Evolutionary conservation across 2,888 invertebrate species (phyloP), one percentile per base, ranked within the genome.

Genomic region (Tipula vernalis): DNA sequence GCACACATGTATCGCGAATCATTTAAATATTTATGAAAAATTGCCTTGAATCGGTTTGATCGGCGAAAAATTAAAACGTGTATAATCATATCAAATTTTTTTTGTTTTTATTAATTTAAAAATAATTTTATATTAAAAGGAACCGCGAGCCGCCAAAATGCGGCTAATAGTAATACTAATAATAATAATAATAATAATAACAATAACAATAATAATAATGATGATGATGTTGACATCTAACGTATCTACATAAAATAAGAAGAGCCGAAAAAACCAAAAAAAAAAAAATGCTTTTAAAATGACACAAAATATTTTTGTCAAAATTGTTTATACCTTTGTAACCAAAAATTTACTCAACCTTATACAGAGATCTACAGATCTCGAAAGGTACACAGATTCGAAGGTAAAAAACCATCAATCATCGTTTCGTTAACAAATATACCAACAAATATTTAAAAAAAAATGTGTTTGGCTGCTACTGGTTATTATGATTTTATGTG

Each of bases 161-260:
- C 71, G 71, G 71, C 71, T 71, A 71, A 28, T 71, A 71, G 71
- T 71, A 71, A 71, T 71, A 28, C 71, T 51, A 51, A 71, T 71
- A 71, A 71, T 71, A 28, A 71, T 71, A 28, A 71, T 71, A 28
- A 71, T 71, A 28, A 71, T 71, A 28, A 71, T 71, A 44, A 71
- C 28, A 71, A 71, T 71, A 28, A 71, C 28, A 44, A 71, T 71
- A 71, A 71, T 71, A 28, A 71, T 71, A 28, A 71, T 71, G 71
- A 71, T 71, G 71, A 71, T 71, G 71, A 71, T 71, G 71, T 71
- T 71, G 71, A 71, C 71, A 71, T 71, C 71, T 71, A 71, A 71
- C 71, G 71, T 71, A 71, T 28, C 28, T 28, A 28, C 28, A 28
- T 28, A 28, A 28, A 28, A 57, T 28, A 71, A 71, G 71, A 71